These are phyloP conservation scores for Otolemur garnettii DNA, from an alignment of 2,113 vertebrate species.

Conservation along the genomic window DNA sequence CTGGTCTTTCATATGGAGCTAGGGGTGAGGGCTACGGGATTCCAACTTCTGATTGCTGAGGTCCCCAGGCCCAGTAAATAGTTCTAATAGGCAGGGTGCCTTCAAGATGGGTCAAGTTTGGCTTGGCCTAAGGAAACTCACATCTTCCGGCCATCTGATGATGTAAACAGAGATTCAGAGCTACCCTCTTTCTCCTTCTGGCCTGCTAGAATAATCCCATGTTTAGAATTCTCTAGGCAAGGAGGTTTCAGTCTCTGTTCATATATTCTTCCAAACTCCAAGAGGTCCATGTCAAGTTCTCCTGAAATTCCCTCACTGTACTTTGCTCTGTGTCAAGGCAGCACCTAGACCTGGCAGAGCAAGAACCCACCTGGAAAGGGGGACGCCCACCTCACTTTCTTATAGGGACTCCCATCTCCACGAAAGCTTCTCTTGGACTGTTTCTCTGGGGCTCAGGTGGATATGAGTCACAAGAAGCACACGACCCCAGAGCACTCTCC, in stretches of 20 bases:
- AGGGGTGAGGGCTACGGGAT: not conserved
- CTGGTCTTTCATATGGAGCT: not conserved
- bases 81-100: not conserved
- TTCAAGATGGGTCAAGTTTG: not conserved
- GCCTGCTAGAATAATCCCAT: not conserved
- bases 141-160: not conserved
- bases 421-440: not conserved
- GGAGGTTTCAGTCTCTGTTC: not conserved
- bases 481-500: not conserved
- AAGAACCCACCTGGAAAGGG: not conserved
- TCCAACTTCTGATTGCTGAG: not conserved
- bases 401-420: not conserved
- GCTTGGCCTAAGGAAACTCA: not conserved
- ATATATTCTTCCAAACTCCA: not conserved
- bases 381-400: not conserved
- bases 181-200: not conserved
- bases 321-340: not conserved
- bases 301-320: not conserved
- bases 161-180: not conserved
- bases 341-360: not conserved
- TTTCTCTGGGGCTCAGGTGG: not conserved
- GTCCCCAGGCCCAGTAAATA: not conserved
- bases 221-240: not conserved
- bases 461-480: not conserved
- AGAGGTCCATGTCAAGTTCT: not conserved